Evolutionary conservation across 2,797 vertebrate species (phyloP).

Genomic region (Odontamblyopus lacepedii): DNA sequence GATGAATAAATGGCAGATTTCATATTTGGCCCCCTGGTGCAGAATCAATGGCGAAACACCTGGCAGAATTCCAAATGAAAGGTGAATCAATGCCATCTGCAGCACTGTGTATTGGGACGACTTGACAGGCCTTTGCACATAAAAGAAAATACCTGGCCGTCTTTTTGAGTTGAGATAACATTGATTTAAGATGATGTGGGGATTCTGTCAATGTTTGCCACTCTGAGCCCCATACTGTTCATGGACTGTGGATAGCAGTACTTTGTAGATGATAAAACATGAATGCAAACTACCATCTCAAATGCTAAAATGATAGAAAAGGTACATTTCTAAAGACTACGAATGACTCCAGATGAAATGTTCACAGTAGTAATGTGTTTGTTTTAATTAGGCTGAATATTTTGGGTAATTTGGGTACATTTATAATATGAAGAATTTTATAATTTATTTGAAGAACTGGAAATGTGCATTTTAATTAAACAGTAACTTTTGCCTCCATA

Average conservation of each 20-base stretch:
- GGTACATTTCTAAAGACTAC: background rate
- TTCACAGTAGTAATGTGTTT: background rate
- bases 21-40: slow-evolving; percentile 55
- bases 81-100: slow-evolving; percentile 73
- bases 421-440: background rate
- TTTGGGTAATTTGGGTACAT: background rate
- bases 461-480: background rate
- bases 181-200: slow-evolving; percentile 61
- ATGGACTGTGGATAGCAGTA: slow-evolving; percentile 10
- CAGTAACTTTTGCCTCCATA: background rate
- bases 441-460: background rate
- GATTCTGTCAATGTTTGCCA: slow-evolving; percentile 38
- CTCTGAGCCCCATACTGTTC: slow-evolving; percentile 21
- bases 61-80: slow-evolving; percentile 70
- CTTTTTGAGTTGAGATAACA: slow-evolving; percentile 59
- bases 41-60: slow-evolving; percentile 66
- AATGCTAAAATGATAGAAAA: background rate
- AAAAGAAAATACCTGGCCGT: slow-evolving; percentile 51
- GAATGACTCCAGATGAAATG: background rate
- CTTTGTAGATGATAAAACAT: slow-evolving; percentile 27
- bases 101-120: slow-evolving; percentile 60
- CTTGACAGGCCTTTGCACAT: slow-evolving; percentile 53
- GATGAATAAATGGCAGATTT: slow-evolving; percentile 59
- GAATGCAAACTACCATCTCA: background rate
- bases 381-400: background rate